A percentile compares a stretch with the other conserved stretches of the same genome.
Conservation (phyloP, 2,113 vertebrate species). For the Nerophis lumbriciformis region DNA sequence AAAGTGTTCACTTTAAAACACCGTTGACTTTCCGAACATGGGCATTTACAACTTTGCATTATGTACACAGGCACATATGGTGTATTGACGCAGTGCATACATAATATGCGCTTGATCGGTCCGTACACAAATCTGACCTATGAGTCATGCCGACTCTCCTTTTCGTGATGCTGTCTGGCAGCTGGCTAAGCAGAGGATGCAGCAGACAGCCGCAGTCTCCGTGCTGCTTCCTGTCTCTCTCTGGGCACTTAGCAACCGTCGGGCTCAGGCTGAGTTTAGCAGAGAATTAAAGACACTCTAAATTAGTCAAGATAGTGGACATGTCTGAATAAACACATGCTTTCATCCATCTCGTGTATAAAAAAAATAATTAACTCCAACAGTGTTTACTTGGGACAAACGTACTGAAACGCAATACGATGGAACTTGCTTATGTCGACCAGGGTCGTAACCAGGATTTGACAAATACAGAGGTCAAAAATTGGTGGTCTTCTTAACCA, state of each 20-base stretch:
- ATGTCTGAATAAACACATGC: too few species aligned
- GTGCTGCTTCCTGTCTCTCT: constrained; percentile 60
- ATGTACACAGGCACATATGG: constrained; percentile 18
- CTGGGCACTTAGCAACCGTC: constrained; percentile 60
- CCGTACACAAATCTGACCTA: constrained; percentile 59
- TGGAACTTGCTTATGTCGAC: too few species aligned
- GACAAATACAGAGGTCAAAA: too few species aligned
- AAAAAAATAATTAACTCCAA: too few species aligned
- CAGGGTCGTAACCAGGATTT: too few species aligned
- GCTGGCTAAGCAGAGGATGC: constrained; percentile 44
- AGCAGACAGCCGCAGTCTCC: constrained; percentile 57
- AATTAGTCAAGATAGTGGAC: constrained; percentile 22
- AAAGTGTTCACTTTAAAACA: constrained; percentile 11
- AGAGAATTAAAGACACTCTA: constrained; percentile 40
- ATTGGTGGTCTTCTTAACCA: too few species aligned
- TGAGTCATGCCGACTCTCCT: constrained; percentile 60
- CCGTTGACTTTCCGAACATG: neutral
- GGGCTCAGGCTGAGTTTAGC: constrained; percentile 34
- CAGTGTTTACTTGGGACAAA: too few species aligned
- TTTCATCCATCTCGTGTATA: too few species aligned
- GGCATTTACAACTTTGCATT: constrained; percentile 24
- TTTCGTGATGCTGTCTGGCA: constrained; percentile 5
- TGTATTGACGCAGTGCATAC: constrained; percentile 6
- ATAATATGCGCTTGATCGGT: constrained; percentile 14
- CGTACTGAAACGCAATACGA: too few species aligned